A percentile compares a stretch with the other conserved stretches of the same genome.
Conservation (phyloP, 2,888 invertebrate genomes). For the Dexiosoma caninum region DNA sequence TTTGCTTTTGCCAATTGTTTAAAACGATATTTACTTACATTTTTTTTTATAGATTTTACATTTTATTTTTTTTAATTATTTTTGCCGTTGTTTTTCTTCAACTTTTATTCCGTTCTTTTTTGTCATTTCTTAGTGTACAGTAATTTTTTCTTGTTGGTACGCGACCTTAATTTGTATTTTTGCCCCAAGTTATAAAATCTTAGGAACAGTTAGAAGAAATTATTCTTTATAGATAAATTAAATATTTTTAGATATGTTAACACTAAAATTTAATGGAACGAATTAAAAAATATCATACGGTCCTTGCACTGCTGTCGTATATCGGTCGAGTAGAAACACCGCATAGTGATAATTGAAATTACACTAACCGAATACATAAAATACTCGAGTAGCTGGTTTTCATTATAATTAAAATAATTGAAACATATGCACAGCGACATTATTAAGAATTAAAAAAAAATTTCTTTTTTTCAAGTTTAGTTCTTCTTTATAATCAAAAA, state of each 20-base stretch:
- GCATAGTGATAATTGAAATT: conserved; percentile 44
- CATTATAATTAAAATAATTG: too few relatives aligned
- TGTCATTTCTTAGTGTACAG: conserved; percentile 64
- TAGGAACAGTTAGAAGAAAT: neutral
- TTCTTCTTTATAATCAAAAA: too few relatives aligned
- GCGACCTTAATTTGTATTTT: conserved; percentile 63
- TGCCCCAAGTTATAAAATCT: neutral
- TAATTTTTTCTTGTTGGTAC: conserved; percentile 62
- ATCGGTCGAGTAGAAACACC: conserved; percentile 54
- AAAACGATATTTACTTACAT: neutral
- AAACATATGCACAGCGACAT: too few relatives aligned
- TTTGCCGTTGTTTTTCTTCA: conserved; percentile 54
- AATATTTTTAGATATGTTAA: neutral
- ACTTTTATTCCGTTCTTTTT: conserved; percentile 51
- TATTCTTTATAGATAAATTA: neutral
- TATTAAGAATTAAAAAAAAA: too few relatives aligned
- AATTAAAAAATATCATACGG: conserved; percentile 42
- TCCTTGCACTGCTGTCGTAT: conserved; percentile 53
- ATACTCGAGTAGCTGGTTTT: conserved; percentile 7
- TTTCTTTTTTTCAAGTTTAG: too few relatives aligned
- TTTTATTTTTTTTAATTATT: conserved; percentile 61
- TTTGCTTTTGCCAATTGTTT: neutral
- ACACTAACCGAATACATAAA: conserved; percentile 6
- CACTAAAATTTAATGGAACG: neutral
- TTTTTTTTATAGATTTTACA: conserved; percentile 35